Evolutionary conservation across 2,888 invertebrate species (phyloP).

Genomic region (Agrochola lota): DNA sequence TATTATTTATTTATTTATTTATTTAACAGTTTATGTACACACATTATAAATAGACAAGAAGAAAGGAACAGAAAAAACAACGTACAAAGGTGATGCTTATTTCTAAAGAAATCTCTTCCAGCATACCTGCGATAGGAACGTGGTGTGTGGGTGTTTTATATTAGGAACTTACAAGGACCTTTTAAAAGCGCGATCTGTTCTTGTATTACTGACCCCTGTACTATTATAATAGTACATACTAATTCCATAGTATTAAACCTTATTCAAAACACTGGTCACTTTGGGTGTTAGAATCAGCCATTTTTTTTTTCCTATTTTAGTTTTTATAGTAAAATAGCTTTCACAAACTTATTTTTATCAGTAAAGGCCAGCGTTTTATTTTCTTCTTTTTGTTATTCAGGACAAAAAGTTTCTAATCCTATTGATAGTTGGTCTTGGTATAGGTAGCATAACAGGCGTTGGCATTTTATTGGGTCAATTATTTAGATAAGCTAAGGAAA

Average conservation of each 20-base stretch:
- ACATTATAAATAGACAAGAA: too few species aligned
- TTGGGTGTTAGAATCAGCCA: neutral
- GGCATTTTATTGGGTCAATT: neutral
- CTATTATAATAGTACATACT: too few species aligned
- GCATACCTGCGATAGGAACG: too few species aligned
- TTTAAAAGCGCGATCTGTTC: neutral
- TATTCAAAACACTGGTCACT: neutral
- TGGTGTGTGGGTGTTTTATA: too few species aligned
- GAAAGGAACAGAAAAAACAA: too few species aligned
- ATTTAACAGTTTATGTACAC: too few species aligned
- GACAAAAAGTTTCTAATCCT: neutral
- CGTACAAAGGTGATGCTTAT: too few species aligned
- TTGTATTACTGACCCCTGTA: too few species aligned
- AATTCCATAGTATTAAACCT: neutral
- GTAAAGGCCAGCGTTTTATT: neutral
- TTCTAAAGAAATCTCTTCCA: too few species aligned
- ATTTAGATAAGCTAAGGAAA: neutral
- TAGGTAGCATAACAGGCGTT: neutral
- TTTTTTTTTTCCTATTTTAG: neutral
- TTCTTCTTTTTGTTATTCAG: neutral
- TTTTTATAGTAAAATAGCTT: neutral
- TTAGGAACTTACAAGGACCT: neutral
- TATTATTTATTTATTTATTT: too few species aligned
- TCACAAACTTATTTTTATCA: neutral
- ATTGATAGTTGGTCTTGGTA: too few species aligned